A percentile compares a stretch with the other conserved stretches of the same genome.
These are phyloP conservation scores for Drosophila dunni DNA, from an alignment of 1,140 invertebrate species.

Conservation along the genomic window DNA sequence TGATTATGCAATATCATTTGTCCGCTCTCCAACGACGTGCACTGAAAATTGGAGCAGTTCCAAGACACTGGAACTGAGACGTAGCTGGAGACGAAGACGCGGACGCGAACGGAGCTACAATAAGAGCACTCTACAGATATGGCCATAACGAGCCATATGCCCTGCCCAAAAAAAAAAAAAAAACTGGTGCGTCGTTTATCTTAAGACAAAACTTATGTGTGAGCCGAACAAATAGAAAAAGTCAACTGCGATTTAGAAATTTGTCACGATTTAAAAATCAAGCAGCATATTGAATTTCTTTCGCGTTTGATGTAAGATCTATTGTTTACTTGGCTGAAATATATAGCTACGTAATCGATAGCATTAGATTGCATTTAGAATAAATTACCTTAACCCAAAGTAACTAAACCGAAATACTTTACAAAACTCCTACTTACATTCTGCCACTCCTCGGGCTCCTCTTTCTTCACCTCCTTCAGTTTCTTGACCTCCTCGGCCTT, in stretches of 20 bases:
- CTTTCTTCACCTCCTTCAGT: conserved; percentile 89
- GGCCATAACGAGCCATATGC: conserved; percentile 36
- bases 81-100: conserved; percentile 40
- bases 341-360: too few species aligned
- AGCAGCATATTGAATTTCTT: conserved; percentile 42
- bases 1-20: conserved; percentile 77
- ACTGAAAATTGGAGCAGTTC: conserved; percentile 70
- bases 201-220: conserved; percentile 27
- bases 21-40: conserved; percentile 69
- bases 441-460: conserved; percentile 96
- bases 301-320: conserved; percentile 24
- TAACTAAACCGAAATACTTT: too few species aligned
- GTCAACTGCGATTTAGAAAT: conserved; percentile 46
- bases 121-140: conserved; percentile 31
- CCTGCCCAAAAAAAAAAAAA: conserved; percentile 31
- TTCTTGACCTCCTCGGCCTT: conserved; percentile 94
- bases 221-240: conserved; percentile 12
- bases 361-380: too few species aligned
- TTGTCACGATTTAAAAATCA: conserved; percentile 65
- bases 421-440: conserved; percentile 88
- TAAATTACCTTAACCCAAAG: too few species aligned
- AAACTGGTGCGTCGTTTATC: conserved; percentile 36
- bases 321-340: not conserved
- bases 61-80: not conserved
- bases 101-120: conserved; percentile 43